Conservation (phyloP, 1,140 invertebrate species). For the Danaus melanippus region DNA sequence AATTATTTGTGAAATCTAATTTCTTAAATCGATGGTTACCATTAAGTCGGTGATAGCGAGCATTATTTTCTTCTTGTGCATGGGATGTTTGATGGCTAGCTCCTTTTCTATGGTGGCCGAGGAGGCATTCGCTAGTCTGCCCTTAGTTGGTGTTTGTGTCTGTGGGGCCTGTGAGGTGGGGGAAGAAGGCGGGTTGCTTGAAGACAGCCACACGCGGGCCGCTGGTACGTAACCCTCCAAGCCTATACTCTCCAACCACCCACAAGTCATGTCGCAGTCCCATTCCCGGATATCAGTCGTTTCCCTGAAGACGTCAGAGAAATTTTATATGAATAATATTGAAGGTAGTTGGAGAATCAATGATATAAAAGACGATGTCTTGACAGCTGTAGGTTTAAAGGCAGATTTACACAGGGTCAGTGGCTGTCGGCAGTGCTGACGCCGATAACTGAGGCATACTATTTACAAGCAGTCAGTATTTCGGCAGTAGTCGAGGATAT, state of each 20-base stretch:
- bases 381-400: too few species aligned
- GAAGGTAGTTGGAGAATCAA: too few species aligned
- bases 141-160: conserved; percentile 9
- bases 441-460: too few species aligned
- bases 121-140: conserved; percentile 80
- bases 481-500: too few species aligned
- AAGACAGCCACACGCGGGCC: conserved; percentile 80
- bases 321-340: too few species aligned
- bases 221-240: conserved; percentile 87
- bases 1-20: not conserved
- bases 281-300: conserved; percentile 78
- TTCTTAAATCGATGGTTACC: conserved; percentile 29
- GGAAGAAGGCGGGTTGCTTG: conserved; percentile 80
- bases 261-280: conserved; percentile 86
- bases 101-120: conserved; percentile 92
- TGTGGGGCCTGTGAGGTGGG: conserved; percentile 11
- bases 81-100: conserved; percentile 84
- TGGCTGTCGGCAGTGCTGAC: too few species aligned
- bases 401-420: too few species aligned
- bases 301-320: conserved; percentile 36
- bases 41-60: conserved; percentile 79
- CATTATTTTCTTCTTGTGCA: conserved; percentile 94
- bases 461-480: too few species aligned
- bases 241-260: conserved; percentile 91
- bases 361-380: too few species aligned